Conservation (phyloP, 2,113 vertebrate genomes). For the Brachionichthys hirsutus region DNA sequence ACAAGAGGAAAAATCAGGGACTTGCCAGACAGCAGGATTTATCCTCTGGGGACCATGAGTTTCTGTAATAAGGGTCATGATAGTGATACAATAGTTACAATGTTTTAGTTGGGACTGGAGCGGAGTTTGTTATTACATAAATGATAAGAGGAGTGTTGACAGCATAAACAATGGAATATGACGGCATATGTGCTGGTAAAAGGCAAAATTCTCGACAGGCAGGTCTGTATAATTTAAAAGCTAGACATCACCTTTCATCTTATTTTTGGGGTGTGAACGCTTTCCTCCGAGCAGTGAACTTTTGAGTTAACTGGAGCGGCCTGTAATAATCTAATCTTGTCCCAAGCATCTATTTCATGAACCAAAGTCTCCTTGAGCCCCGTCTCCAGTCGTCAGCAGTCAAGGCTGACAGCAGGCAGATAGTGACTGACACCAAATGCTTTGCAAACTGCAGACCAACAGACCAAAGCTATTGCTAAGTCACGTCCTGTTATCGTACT, state of each 20-base stretch:
- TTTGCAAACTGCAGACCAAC: conserved; percentile 15
- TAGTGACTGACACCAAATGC: conserved; percentile 24
- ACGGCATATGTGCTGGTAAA: neutral
- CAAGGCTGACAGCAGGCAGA: conserved; percentile 43
- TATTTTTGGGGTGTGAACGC: conserved; percentile 55
- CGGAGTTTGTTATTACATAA: no score
- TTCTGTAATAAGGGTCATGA: neutral
- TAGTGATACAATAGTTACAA: neutral
- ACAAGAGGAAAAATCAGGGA: neutral
- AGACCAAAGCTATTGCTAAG: conserved; percentile 5
- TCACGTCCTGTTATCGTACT: conserved; percentile 33
- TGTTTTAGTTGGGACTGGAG: no score
- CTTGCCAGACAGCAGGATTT: neutral
- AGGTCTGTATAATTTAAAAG: neutral
- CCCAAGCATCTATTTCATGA: conserved; percentile 63
- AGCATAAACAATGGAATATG: neutral
- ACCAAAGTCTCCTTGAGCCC: conserved; percentile 40
- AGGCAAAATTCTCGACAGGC: neutral
- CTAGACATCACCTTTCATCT: conserved; percentile 12
- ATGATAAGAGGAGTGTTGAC: neutral
- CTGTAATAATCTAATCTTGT: conserved; percentile 66
- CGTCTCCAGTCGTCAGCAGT: conserved; percentile 52
- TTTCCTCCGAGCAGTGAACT: conserved; percentile 33
- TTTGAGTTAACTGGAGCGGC: conserved; percentile 59
- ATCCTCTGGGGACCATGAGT: neutral